Evolutionary conservation across 2,113 vertebrate species (phyloP).

Genomic region (Hydrolagus affinis): DNA sequence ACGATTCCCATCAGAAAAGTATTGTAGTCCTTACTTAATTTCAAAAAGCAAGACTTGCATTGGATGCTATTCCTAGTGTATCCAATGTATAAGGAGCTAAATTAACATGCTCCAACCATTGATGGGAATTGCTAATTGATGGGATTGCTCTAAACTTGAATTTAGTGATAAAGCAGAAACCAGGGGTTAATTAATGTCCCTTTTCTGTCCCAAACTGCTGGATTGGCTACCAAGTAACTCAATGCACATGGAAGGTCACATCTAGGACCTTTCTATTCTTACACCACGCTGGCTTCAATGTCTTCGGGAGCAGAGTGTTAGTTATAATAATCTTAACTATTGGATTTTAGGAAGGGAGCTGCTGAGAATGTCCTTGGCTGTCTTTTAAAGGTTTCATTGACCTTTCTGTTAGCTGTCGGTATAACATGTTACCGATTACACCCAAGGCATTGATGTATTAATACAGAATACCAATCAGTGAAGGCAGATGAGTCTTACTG

Average conservation of each 20-base stretch:
- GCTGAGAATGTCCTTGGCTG: neutral
- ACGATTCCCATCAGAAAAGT: no score
- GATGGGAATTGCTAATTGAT: neutral
- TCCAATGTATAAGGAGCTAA: neutral
- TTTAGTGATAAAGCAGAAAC: no score
- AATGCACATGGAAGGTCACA: no score
- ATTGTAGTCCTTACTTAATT: neutral
- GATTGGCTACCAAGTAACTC: no score
- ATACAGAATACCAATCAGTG: neutral
- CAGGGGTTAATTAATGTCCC: no score
- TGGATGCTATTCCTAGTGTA: neutral
- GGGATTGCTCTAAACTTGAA: no score
- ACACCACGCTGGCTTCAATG: no score
- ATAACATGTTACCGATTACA: neutral
- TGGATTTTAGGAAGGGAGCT: neutral
- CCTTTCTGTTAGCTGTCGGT: neutral
- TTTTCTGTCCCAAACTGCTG: no score
- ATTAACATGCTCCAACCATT: neutral
- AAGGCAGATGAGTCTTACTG: neutral
- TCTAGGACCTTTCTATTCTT: no score
- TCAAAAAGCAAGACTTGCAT: neutral
- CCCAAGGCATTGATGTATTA: no score
- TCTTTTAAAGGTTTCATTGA: neutral
- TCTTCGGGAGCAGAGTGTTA: no score
- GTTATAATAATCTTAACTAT: neutral